A percentile compares a stretch with the other conserved stretches of the same genome.
Conservation (phyloP, 2,113 vertebrate genomes). For the Coreoperca whiteheadi region DNA sequence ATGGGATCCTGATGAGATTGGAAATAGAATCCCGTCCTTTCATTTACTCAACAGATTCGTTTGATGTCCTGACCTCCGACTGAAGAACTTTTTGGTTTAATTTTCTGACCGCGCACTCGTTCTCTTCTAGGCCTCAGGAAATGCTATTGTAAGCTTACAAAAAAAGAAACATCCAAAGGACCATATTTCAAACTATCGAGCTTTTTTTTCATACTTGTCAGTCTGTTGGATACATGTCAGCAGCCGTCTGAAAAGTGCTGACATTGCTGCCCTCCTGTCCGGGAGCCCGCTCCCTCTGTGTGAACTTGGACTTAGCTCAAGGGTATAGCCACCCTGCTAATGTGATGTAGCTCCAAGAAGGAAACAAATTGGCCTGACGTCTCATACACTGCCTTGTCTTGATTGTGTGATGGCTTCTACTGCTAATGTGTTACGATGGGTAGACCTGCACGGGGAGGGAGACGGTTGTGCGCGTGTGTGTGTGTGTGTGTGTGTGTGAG, state of each 20-base stretch:
- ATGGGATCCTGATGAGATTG: conserved; percentile 41
- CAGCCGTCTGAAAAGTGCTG: conserved; percentile 81
- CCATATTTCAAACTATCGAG: conserved; percentile 64
- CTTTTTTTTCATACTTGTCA: conserved; percentile 73
- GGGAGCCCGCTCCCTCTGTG: conserved; percentile 72
- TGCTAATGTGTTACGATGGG: conserved; percentile 84
- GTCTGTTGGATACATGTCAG: conserved; percentile 78
- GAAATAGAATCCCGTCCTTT: conserved; percentile 43
- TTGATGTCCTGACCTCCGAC: conserved; percentile 53
- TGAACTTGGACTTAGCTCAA: conserved; percentile 86
- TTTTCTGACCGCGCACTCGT: conserved; percentile 26
- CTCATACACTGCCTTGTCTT: conserved; percentile 81
- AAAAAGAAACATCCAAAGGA: conserved; percentile 61
- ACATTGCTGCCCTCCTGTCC: conserved; percentile 79
- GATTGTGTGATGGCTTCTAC: conserved; percentile 83
- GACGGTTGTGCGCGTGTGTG: conserved; percentile 50
- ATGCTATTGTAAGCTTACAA: conserved; percentile 25
- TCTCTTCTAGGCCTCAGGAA: conserved; percentile 28
- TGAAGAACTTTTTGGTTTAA: conserved; percentile 37
- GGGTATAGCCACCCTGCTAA: conserved; percentile 81
- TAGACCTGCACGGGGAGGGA: conserved; percentile 71
- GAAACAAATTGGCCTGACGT: conserved; percentile 85
- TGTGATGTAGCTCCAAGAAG: conserved; percentile 80
- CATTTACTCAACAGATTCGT: conserved; percentile 41
- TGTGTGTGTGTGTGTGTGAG: conserved; percentile 25